These are phyloP conservation scores for Styela plicata DNA, from an alignment of 23 tunicate genomes.

Conservation along the genomic window DNA sequence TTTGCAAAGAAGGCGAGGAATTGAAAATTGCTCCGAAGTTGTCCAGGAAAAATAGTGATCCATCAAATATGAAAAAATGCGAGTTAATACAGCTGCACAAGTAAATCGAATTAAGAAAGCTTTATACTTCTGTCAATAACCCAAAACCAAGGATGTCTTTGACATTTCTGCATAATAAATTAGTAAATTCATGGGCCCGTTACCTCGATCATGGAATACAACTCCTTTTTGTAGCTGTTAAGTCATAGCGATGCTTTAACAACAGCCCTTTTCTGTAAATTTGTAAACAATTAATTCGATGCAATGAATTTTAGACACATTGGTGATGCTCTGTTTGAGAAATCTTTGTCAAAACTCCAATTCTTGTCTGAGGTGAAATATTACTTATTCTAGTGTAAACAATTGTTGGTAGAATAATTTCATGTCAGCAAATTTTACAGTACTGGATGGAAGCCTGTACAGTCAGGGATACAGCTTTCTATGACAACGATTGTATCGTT, in stretches of 20 bases:
- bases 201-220: not conserved
- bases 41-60: not conserved
- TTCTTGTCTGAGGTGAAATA: not conserved
- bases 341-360: not conserved
- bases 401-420: not conserved
- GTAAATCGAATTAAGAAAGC: not conserved
- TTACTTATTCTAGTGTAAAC: not conserved
- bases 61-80: slow-evolving; percentile 6
- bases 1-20: not conserved
- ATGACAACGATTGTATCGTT: not conserved
- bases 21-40: slow-evolving; percentile 1
- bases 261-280: not conserved
- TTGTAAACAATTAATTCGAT: not conserved
- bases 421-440: not conserved
- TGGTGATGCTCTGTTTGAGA: not conserved
- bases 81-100: not conserved
- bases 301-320: not conserved
- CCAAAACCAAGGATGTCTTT: no score
- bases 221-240: not conserved
- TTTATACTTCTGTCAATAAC: not conserved
- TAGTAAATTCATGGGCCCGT: not conserved
- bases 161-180: not conserved
- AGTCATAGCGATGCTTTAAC: not conserved
- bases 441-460: not conserved
- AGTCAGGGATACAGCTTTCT: not conserved